phyloP scores from a whole-genome alignment of 2,113 vertebrate species.

The Platichthys stellatus region DNA sequence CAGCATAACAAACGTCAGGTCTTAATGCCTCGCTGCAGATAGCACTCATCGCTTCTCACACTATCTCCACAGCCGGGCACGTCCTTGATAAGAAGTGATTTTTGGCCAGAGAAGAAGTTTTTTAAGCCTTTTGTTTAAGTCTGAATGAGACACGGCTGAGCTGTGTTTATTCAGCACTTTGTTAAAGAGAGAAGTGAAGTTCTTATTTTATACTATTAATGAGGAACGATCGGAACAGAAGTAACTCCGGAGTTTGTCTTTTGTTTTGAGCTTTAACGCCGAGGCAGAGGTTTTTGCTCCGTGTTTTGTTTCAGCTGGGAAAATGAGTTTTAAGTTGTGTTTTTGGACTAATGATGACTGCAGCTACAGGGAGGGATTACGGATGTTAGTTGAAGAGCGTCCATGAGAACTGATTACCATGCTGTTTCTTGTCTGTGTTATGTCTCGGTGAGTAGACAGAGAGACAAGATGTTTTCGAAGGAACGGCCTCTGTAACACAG shows the following conservation, averaged over 20 bases:
- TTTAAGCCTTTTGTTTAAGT: conserved; percentile 49
- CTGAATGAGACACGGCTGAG: conserved; percentile 24
- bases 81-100: conserved; percentile 41
- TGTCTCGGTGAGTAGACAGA: conserved; percentile 53
- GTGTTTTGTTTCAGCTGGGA: conserved; percentile 28
- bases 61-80: conserved; percentile 27
- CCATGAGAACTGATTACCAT: conserved; percentile 67
- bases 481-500: conserved; percentile 37
- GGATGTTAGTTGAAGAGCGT: conserved; percentile 66
- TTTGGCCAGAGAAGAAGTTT: conserved; percentile 24
- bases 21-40: conserved; percentile 49
- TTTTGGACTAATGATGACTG: conserved; percentile 58
- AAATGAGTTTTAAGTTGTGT: conserved; percentile 41
- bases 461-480: conserved; percentile 52
- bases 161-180: conserved; percentile 41
- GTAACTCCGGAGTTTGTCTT: background rate
- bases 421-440: conserved; percentile 64
- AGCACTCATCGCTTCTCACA: conserved; percentile 54
- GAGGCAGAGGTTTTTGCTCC: conserved; percentile 3
- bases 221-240: conserved; percentile 37
- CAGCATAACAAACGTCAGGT: conserved; percentile 54
- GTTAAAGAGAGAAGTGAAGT: conserved; percentile 33
- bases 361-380: conserved; percentile 62
- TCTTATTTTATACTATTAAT: conserved; percentile 48
- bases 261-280: conserved; percentile 31